Evolutionary conservation across 2,113 vertebrate species (phyloP).

Genomic region (Bubalus kerabau): DNA sequence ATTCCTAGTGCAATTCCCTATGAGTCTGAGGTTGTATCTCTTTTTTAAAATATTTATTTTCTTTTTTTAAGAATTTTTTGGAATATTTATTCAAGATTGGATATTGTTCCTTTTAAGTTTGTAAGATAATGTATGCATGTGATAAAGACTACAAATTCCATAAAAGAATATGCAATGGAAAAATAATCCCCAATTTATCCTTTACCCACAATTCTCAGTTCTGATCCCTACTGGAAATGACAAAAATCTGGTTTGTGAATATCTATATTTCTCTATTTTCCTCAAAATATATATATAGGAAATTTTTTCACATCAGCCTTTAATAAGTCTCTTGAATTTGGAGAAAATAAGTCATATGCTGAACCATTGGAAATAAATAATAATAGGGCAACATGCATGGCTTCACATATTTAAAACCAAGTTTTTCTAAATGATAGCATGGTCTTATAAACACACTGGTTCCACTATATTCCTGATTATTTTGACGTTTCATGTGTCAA

Average conservation of each 20-base stretch:
- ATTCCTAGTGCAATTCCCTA: not conserved
- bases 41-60: not conserved
- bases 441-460: not conserved
- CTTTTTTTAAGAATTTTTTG: not conserved
- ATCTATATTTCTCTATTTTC: not conserved
- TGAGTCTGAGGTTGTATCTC: not conserved
- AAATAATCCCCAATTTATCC: not conserved
- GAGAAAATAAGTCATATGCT: not conserved
- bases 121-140: not conserved
- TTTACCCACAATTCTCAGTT: not conserved
- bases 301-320: not conserved
- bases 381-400: not conserved
- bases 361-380: not conserved
- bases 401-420: not conserved
- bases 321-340: not conserved
- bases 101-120: not conserved
- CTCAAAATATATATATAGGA: not conserved
- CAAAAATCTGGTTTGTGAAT: not conserved
- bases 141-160: not conserved
- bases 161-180: not conserved
- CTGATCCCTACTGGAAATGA: not conserved
- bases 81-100: not conserved
- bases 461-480: not conserved
- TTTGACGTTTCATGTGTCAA: not conserved
- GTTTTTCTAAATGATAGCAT: not conserved